Evolutionary conservation across 2,113 vertebrate genomes (phyloP).

Genomic region (Dromiciops gliroides): DNA sequence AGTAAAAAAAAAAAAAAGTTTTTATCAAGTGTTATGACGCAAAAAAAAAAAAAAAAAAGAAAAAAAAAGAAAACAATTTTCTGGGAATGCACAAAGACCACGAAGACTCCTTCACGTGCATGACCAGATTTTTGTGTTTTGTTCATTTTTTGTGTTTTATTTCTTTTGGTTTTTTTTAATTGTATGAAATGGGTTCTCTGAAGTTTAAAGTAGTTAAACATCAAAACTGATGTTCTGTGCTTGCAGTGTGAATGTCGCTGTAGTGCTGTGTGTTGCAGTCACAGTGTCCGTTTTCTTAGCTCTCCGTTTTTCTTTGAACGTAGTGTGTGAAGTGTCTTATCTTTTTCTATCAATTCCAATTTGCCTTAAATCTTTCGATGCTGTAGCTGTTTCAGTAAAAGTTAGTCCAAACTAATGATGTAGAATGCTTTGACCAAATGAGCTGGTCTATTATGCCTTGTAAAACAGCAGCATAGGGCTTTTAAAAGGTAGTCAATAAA

Average conservation of each 20-base stretch:
- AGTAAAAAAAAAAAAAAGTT: constrained; percentile 92
- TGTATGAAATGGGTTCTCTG: constrained; percentile 87
- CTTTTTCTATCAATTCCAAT: constrained; percentile 92
- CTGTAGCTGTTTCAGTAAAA: constrained; percentile 92
- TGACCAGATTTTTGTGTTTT: constrained; percentile 91
- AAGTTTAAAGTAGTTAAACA: constrained; percentile 86
- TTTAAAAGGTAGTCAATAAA: constrained; percentile 93
- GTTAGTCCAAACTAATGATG: constrained; percentile 89
- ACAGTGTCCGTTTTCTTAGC: constrained; percentile 89
- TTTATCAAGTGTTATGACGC: constrained; percentile 92
- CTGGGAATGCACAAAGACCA: constrained; percentile 89
- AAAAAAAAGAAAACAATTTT: constrained; percentile 75
- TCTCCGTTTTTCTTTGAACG: constrained; percentile 87
- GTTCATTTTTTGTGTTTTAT: constrained; percentile 85
- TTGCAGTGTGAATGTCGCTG: constrained; percentile 96
- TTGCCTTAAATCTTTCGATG: constrained; percentile 98
- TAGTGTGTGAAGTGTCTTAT: constrained; percentile 92
- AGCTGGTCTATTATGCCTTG: constrained; percentile 92
- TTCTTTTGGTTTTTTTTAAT: constrained; percentile 76
- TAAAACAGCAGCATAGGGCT: constrained; percentile 93
- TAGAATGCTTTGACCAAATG: constrained; percentile 89
- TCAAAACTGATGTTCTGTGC: constrained; percentile 90
- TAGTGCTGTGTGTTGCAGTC: constrained; percentile 92
- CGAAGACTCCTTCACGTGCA: constrained; percentile 91
- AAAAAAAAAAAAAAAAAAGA: constrained; percentile 86